phyloP scores from a whole-genome alignment of 1,140 invertebrate species.

The Paralvinella palmiformis region DNA sequence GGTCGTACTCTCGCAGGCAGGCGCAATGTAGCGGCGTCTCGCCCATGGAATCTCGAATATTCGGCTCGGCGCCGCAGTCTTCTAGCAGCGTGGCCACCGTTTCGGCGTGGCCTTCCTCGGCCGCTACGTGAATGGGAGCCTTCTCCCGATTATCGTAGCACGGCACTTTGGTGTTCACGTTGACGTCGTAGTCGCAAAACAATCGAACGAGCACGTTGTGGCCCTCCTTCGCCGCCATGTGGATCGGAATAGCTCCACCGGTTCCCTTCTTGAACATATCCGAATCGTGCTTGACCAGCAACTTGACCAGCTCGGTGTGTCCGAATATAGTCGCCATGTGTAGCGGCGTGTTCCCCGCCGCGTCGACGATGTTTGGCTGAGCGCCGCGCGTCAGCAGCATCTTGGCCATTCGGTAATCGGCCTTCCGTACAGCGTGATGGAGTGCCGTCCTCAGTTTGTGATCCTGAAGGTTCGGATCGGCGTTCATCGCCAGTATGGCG shows the following conservation, averaged over 20 bases:
- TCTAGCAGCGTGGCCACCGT: conserved; percentile 3
- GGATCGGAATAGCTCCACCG: conserved; percentile 20
- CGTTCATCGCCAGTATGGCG: conserved; percentile 14
- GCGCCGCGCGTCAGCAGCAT: conserved; percentile 21
- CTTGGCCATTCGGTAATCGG: conserved; percentile 19
- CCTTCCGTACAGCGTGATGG: conserved; percentile 18
- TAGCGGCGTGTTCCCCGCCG: conserved; percentile 16
- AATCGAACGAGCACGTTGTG: conserved; percentile 10
- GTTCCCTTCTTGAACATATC: conserved; percentile 21
- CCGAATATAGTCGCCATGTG: conserved; percentile 21
- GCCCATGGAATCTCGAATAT: conserved; percentile 15
- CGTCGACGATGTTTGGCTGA: conserved; percentile 12
- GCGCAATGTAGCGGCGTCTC: conserved; percentile 18
- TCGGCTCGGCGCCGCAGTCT: conserved; percentile 11
- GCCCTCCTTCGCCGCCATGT: conserved; percentile 21
- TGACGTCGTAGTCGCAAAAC: conserved; percentile 13
- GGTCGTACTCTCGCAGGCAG: conserved; percentile 18
- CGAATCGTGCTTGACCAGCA: conserved; percentile 16
- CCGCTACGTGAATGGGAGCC: conserved; percentile 19
- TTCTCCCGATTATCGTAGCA: conserved; percentile 21
- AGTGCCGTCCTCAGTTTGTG: conserved; percentile 18
- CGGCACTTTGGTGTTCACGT: conserved; percentile 18
- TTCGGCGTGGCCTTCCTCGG: conserved; percentile 15
- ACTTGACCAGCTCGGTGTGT: conserved; percentile 17
- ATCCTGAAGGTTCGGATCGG: conserved; percentile 17